These are phyloP conservation scores for Aphodius granarius DNA, from an alignment of 2,888 invertebrate species.

Conservation along the genomic window DNA sequence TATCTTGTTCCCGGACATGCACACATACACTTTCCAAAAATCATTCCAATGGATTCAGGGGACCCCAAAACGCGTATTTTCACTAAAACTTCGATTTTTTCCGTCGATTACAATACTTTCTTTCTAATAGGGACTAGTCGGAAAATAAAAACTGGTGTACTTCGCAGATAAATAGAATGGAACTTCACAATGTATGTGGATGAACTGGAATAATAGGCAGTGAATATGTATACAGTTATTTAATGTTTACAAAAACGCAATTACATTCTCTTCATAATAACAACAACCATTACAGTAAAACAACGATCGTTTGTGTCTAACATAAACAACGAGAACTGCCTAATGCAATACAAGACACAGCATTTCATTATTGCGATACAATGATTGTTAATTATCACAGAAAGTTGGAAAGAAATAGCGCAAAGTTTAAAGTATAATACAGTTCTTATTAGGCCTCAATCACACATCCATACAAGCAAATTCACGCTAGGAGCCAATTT, in stretches of 20 bases:
- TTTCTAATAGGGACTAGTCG: no score
- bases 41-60: no score
- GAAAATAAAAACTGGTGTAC: no score
- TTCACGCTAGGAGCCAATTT: not conserved
- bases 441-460: not conserved
- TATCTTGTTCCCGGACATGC: no score
- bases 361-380: conserved; percentile 55
- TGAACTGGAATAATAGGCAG: not conserved
- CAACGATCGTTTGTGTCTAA: conserved; percentile 33
- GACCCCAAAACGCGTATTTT: no score
- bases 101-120: no score
- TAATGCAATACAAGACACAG: conserved; percentile 55
- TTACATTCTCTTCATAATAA: conserved; percentile 33
- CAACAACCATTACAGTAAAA: conserved; percentile 30
- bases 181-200: not conserved
- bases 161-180: no score
- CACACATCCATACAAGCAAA: not conserved
- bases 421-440: conserved; percentile 14
- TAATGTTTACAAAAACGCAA: conserved; percentile 38
- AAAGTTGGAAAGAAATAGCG: conserved; percentile 49
- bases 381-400: conserved; percentile 57
- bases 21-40: no score
- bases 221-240: conserved; percentile 34
- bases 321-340: conserved; percentile 49
- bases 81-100: no score